phyloP scores from a whole-genome alignment of 2,797 vertebrate genomes.

The Pangasius djambal region DNA sequence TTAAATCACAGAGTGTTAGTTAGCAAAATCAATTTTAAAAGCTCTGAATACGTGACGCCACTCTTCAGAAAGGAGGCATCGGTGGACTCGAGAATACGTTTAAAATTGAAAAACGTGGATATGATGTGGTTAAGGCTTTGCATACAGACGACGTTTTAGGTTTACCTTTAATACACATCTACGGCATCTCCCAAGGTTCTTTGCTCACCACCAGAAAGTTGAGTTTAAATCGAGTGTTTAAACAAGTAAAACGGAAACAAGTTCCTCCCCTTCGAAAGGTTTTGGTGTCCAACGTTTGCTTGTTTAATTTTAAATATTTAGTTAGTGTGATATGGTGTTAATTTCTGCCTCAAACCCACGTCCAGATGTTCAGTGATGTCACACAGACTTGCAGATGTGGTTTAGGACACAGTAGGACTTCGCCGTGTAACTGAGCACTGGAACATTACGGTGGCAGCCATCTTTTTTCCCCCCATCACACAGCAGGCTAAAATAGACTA shows the following conservation, averaged over 20 bases:
- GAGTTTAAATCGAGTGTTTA: not conserved
- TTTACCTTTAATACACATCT: not conserved
- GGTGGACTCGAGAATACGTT: not conserved
- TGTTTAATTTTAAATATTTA: not conserved
- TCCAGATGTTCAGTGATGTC: not conserved
- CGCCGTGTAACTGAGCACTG: not conserved
- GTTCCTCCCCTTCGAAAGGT: not conserved
- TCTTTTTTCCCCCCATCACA: not conserved
- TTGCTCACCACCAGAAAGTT: not conserved
- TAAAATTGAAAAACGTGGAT: constrained; percentile 6
- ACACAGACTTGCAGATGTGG: not conserved
- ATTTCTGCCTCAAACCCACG: not conserved
- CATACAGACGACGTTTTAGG: not conserved
- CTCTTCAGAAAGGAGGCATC: not conserved
- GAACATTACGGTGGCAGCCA: not conserved
- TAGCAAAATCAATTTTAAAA: not conserved
- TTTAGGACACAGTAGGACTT: not conserved
- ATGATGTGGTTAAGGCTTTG: constrained; percentile 35
- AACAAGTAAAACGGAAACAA: not conserved
- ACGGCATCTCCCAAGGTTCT: constrained; percentile 1
- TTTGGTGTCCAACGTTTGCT: not conserved
- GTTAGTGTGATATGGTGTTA: not conserved
- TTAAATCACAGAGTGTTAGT: not conserved
- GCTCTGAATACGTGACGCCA: not conserved
- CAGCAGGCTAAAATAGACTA: not conserved